These are phyloP conservation scores for Elysia chlorotica DNA, from an alignment of 1,140 invertebrate genomes.

Conservation along the genomic window DNA sequence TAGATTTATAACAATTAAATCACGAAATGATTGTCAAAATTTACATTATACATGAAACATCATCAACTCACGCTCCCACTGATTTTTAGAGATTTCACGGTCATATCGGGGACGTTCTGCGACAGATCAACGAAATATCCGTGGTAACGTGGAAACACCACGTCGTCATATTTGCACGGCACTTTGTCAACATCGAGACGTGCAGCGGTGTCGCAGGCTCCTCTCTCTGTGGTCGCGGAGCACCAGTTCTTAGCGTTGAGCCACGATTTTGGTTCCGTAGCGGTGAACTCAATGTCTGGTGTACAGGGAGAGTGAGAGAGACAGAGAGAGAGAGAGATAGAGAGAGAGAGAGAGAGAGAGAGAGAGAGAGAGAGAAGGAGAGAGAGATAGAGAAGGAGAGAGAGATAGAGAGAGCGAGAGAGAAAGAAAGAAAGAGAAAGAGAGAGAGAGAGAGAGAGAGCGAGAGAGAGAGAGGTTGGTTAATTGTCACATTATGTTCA, in stretches of 20 bases:
- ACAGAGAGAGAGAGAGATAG: too few species aligned
- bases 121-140: constrained; percentile 44
- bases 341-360: too few species aligned
- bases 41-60: not conserved
- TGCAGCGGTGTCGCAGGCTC: constrained; percentile 25
- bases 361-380: too few species aligned
- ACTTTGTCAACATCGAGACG: constrained; percentile 45
- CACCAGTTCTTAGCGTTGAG: constrained; percentile 51
- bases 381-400: too few species aligned
- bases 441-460: too few species aligned
- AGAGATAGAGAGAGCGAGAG: too few species aligned
- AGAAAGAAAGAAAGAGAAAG: too few species aligned
- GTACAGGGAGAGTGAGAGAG: too few species aligned
- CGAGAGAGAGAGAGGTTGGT: too few species aligned
- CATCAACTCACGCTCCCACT: constrained; percentile 36
- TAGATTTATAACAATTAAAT: too few species aligned
- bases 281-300: constrained; percentile 43
- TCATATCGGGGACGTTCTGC: constrained; percentile 24
- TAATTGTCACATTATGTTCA: too few species aligned
- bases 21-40: too few species aligned
- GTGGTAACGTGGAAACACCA: constrained; percentile 45
- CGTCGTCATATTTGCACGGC: constrained; percentile 45
- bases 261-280: constrained; percentile 41
- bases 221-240: constrained; percentile 30
- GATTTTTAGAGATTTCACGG: constrained; percentile 45